Evolutionary conservation across 2,888 invertebrate genomes (phyloP).

Genomic region (Petrolisthes cinctipes): DNA sequence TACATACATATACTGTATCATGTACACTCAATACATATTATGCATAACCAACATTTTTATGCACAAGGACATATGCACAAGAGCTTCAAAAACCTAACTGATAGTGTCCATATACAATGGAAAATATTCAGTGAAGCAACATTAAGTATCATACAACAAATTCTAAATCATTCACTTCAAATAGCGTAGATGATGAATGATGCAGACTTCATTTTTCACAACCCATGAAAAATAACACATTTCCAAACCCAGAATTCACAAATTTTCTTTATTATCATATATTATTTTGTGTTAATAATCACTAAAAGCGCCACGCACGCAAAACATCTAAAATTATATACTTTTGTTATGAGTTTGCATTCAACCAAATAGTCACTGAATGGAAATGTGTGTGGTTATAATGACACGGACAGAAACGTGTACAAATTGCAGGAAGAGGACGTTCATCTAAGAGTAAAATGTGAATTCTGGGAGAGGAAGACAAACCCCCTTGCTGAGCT

Average conservation of each 20-base stretch:
- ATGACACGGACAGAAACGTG: too few relatives aligned
- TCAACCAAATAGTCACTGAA: too few relatives aligned
- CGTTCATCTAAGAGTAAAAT: too few relatives aligned
- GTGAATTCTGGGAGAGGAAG: too few relatives aligned
- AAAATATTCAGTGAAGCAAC: not conserved
- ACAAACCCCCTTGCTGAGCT: not conserved
- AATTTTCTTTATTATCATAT: too few relatives aligned
- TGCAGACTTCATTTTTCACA: not conserved
- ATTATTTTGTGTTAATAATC: too few relatives aligned
- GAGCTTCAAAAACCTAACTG: not conserved
- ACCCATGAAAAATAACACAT: not conserved
- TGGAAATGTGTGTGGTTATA: too few relatives aligned
- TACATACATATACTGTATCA: not conserved
- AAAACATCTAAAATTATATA: too few relatives aligned
- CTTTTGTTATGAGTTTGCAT: too few relatives aligned
- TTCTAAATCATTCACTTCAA: not conserved
- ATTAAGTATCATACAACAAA: slow-evolving; percentile 1
- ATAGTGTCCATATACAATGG: not conserved
- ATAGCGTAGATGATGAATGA: not conserved
- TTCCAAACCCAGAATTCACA: too few relatives aligned
- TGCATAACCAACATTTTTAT: slow-evolving; percentile 10
- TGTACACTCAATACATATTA: slow-evolving; percentile 7
- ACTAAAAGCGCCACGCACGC: too few relatives aligned
- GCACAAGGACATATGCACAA: slow-evolving; percentile 11
- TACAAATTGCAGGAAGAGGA: too few relatives aligned